Percentiles rank a stretch among this genome's conserved stretches.
Evolutionary conservation across 2,797 vertebrate species (phyloP).

Genomic region (Pangasius larnaudii): DNA sequence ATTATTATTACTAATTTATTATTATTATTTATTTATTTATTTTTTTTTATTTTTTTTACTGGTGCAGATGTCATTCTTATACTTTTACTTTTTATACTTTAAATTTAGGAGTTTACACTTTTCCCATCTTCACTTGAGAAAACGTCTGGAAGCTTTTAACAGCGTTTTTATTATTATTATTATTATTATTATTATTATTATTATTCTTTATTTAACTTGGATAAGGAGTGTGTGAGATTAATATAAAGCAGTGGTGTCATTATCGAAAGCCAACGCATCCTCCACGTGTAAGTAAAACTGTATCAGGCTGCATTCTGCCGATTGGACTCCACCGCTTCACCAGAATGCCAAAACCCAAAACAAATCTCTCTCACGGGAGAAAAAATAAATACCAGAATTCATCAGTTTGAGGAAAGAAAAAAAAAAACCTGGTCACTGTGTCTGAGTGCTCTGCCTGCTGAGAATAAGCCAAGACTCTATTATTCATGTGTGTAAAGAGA

Average conservation of each 20-base stretch:
- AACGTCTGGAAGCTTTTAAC: background rate
- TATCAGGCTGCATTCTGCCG: no score
- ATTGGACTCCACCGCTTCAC: no score
- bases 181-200: background rate
- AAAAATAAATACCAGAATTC: background rate
- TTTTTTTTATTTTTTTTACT: no score
- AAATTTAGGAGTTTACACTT: no score
- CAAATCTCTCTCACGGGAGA: background rate
- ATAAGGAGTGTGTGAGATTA: background rate
- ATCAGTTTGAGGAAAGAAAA: background rate
- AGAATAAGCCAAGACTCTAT: background rate
- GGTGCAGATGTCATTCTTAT: no score
- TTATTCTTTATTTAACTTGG: background rate
- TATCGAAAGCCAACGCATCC: background rate
- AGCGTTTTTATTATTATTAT: no score
- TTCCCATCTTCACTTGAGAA: background rate
- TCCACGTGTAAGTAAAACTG: background rate
- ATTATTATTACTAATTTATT: no score
- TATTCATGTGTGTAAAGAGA: background rate
- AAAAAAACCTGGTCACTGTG: background rate
- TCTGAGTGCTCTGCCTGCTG: background rate
- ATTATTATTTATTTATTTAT: no score
- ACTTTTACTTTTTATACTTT: no score
- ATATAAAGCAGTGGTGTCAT: background rate
- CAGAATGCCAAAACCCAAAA: background rate